These are phyloP conservation scores for Ceuthmochares aereus DNA, from an alignment of 2,113 vertebrate genomes.

Conservation along the genomic window DNA sequence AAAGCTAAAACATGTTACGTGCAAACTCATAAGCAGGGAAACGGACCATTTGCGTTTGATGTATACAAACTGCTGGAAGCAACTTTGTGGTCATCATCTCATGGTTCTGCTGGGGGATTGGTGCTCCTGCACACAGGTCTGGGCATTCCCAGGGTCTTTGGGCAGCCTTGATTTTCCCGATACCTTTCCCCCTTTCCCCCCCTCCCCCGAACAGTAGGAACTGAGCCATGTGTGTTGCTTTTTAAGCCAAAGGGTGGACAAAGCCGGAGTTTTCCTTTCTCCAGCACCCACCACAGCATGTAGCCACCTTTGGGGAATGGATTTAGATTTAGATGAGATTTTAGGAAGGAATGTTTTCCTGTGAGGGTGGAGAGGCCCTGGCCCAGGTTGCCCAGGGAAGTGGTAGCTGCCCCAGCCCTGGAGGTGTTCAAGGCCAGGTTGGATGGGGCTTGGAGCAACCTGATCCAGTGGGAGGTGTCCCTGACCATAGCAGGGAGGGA, in stretches of 20 bases:
- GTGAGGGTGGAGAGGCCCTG: too few relatives aligned
- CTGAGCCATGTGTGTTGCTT: accelerated
- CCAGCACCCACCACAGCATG: neutral
- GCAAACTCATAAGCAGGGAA: neutral
- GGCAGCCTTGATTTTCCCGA: neutral
- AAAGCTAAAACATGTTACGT: neutral
- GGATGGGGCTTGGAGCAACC: too few relatives aligned
- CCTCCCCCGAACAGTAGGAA: accelerated
- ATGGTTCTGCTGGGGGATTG: accelerated
- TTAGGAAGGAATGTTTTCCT: too few relatives aligned
- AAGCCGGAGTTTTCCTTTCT: neutral
- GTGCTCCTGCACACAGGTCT: accelerated
- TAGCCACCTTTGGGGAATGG: neutral
- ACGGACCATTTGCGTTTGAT: neutral
- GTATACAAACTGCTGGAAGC: neutral
- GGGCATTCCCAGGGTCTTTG: accelerated
- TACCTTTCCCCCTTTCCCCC: accelerated
- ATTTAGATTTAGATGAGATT: too few relatives aligned
- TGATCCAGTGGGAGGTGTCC: too few relatives aligned
- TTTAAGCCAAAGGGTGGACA: neutral
- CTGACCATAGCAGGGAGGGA: too few relatives aligned
- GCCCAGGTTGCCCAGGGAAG: too few relatives aligned
- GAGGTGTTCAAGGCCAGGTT: too few relatives aligned
- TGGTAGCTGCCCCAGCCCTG: too few relatives aligned
- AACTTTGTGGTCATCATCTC: neutral